Evolutionary conservation across 92 coral and sea anemone species (phyloP), one percentile per base, ranked within the genome.

Genomic region (Diadumene lineata): DNA sequence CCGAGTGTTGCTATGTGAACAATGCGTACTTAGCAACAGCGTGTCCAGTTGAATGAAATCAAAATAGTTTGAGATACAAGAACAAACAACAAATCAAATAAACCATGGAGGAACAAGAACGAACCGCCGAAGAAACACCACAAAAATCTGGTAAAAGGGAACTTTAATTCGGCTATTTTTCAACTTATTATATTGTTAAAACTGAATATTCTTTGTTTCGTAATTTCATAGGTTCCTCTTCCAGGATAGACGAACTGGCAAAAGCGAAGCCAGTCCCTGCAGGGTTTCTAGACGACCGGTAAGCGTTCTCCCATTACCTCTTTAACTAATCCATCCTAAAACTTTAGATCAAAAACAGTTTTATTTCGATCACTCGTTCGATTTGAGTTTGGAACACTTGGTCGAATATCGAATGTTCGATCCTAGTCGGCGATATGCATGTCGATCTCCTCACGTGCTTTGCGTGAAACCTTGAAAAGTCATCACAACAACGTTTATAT

Each of bases 241-340:
- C 79, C 8, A 68, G 97, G 60, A 84, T 88, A 15, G 94, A 91
- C 31, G 76, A 56, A 13, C 75, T 94, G 30, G 73, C 97, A 0
- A 78, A 68, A 64, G 64, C 98, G 4, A 94, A 94, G 25, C 93
- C 94, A 7, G 43, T 91, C 33, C 98, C 98, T 0, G 81, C 73
- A 11, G 98, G 98, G 0, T 94, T 94, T 72, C 70, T 91, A 2
- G 98, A 91, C 18, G 98, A 94, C 56, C 88, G 91, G 98, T 94
- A 69, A 82, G 84, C 1, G 50, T 29, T 38, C 48, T 38, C 6
- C 13, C 13, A 4, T 4, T 38, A 38, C 13, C 48, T 38, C 6
- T 13, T 38, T 38, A 4, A 38, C 48, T 13, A 38, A 38, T 4
- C 6, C 48, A 38, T 4, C 48, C 48, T n/a, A n/a, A n/a, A n/a